Conservation (phyloP, 2,113 vertebrate species). For the Sander lucioperca region DNA sequence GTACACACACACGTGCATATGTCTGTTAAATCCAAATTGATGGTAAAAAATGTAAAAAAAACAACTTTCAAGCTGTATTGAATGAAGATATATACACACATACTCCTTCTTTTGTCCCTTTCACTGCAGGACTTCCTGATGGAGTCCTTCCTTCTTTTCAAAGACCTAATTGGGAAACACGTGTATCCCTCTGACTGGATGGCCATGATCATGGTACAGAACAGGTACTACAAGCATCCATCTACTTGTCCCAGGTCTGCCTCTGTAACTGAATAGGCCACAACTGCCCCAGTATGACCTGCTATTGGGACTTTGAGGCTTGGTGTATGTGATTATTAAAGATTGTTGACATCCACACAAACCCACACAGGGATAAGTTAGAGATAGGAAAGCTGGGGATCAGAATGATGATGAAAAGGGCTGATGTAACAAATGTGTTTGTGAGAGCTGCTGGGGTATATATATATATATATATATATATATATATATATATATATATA, state of each 20-base stretch:
- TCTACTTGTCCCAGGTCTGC: neutral
- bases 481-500: too few species aligned
- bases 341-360: slow-evolving; percentile 39
- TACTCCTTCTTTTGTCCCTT: slow-evolving; percentile 12
- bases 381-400: slow-evolving; percentile 59
- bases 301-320: neutral
- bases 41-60: neutral
- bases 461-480: too few species aligned
- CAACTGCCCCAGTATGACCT: neutral
- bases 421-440: slow-evolving; percentile 57
- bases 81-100: neutral
- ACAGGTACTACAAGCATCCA: slow-evolving; percentile 86
- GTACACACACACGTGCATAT: slow-evolving; percentile 51
- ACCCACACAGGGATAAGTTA: slow-evolving; percentile 42
- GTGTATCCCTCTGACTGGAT: slow-evolving; percentile 97
- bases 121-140: slow-evolving; percentile 94
- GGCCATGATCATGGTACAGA: slow-evolving; percentile 99
- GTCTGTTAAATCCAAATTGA: neutral
- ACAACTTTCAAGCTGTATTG: neutral
- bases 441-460: slow-evolving; percentile 13
- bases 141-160: slow-evolving; percentile 98
- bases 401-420: slow-evolving; percentile 55
- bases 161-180: slow-evolving; percentile 95
- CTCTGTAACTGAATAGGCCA: neutral
- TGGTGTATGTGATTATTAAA: slow-evolving; percentile 17